These are phyloP conservation scores for Pyrrhura leucotis DNA, from an alignment of 2,797 vertebrate species.

Conservation along the genomic window DNA sequence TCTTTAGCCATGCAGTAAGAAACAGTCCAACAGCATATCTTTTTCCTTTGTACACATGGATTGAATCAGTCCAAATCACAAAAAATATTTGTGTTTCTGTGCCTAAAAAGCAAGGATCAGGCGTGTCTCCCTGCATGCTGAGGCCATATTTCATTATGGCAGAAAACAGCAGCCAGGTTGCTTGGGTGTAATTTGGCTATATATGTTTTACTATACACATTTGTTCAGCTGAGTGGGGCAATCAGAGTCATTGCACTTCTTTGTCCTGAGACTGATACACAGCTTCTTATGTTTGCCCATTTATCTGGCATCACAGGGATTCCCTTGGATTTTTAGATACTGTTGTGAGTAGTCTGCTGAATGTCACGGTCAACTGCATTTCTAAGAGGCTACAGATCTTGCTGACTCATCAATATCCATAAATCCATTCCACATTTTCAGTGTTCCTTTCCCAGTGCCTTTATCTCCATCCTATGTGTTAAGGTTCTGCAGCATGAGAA, in stretches of 20 bases:
- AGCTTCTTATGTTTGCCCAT: background rate
- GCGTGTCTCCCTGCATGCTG: background rate
- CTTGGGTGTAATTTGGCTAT: background rate
- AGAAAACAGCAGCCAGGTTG: background rate
- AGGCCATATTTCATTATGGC: background rate
- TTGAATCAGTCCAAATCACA: background rate
- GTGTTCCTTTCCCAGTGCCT: background rate
- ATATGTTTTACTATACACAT: background rate
- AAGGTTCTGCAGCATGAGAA: background rate
- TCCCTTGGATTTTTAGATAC: background rate
- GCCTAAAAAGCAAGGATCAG: background rate
- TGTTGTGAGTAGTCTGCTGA: background rate
- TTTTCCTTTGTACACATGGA: rapidly evolving
- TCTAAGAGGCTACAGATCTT: background rate
- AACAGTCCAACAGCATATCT: background rate
- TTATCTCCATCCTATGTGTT: background rate
- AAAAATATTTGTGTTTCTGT: background rate
- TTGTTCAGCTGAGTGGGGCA: background rate
- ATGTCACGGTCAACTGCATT: background rate
- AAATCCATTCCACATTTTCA: background rate
- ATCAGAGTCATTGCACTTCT: background rate
- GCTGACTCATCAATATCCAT: background rate
- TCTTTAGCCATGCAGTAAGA: background rate
- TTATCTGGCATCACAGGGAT: background rate
- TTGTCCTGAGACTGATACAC: background rate